Conservation (phyloP, 2,888 invertebrate genomes). For the Synanthedon formicaeformis region DNA sequence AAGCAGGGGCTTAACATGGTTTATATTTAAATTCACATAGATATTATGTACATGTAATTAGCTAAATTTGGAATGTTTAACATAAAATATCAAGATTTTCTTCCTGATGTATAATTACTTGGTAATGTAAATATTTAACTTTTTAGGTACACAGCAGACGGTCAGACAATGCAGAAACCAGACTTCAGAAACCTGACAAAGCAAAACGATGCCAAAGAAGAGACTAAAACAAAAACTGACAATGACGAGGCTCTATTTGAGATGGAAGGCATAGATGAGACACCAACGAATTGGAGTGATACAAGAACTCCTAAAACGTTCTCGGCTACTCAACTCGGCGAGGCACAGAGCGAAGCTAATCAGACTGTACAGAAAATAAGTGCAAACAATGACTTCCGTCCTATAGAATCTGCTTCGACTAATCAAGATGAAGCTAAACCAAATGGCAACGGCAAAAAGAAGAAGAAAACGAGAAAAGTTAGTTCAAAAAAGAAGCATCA, state of each 20-base stretch:
- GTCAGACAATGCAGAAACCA: slow-evolving; percentile 66
- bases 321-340: slow-evolving; percentile 65
- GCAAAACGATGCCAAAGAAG: slow-evolving; percentile 40
- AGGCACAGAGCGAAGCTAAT: slow-evolving; percentile 53
- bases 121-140: not conserved
- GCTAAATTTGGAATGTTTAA: slow-evolving; percentile 5
- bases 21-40: no score
- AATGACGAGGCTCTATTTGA: slow-evolving; percentile 73
- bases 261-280: slow-evolving; percentile 75
- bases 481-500: slow-evolving; percentile 85
- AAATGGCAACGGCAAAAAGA: slow-evolving; percentile 74
- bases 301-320: slow-evolving; percentile 65
- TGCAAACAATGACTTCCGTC: slow-evolving; percentile 74
- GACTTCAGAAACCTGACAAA: slow-evolving; percentile 67
- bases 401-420: slow-evolving; percentile 59
- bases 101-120: no score
- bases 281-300: slow-evolving; percentile 60
- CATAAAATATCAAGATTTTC: not conserved
- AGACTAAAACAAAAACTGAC: slow-evolving; percentile 20
- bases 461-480: slow-evolving; percentile 83
- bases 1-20: no score
- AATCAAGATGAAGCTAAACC: slow-evolving; percentile 61
- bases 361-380: slow-evolving; percentile 73
- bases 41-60: slow-evolving; percentile 1
- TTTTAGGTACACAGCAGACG: slow-evolving; percentile 71